These are phyloP conservation scores for Pungitius pungitius DNA, from an alignment of 2,113 vertebrate genomes.

Conservation along the genomic window DNA sequence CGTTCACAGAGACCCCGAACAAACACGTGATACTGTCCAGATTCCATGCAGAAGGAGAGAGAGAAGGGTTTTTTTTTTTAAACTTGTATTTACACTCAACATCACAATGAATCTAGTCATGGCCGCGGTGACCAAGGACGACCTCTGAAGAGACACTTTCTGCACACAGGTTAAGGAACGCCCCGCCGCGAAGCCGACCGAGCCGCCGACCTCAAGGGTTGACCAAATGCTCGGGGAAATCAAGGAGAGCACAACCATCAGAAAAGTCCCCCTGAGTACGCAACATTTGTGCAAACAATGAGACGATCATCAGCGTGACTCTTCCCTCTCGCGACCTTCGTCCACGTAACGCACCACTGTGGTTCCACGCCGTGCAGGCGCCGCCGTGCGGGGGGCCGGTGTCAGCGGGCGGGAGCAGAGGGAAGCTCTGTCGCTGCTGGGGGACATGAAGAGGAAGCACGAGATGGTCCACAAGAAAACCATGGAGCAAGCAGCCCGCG, in stretches of 20 bases:
- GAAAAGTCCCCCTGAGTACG: conserved; percentile 80
- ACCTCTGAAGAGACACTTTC: conserved; percentile 8
- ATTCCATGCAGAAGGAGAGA: conserved; percentile 65
- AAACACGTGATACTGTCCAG: conserved; percentile 75
- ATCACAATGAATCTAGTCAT: background rate
- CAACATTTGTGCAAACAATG: background rate
- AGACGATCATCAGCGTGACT: too few species aligned
- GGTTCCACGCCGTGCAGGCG: conserved; percentile 59
- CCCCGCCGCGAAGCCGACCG: conserved; percentile 43
- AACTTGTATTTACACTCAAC: conserved; percentile 2
- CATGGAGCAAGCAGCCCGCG: conserved; percentile 40
- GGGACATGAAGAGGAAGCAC: conserved; percentile 72
- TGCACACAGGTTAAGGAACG: conserved; percentile 63
- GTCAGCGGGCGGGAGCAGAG: conserved; percentile 53
- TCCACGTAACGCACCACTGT: too few species aligned
- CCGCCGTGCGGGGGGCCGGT: conserved; percentile 18
- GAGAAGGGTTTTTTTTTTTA: conserved; percentile 81
- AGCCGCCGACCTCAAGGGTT: conserved; percentile 71
- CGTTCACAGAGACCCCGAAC: conserved; percentile 75
- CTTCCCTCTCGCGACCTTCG: background rate
- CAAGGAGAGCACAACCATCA: conserved; percentile 71
- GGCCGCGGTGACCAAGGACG: background rate
- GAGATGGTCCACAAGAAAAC: conserved; percentile 53
- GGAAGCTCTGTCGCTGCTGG: conserved; percentile 69
- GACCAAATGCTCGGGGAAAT: conserved; percentile 79